Evolutionary conservation across 37 sponge, comb jelly and placozoan species (phyloP), one percentile per base, ranked within the genome.

Genomic region (Chondrosia reniformis): DNA sequence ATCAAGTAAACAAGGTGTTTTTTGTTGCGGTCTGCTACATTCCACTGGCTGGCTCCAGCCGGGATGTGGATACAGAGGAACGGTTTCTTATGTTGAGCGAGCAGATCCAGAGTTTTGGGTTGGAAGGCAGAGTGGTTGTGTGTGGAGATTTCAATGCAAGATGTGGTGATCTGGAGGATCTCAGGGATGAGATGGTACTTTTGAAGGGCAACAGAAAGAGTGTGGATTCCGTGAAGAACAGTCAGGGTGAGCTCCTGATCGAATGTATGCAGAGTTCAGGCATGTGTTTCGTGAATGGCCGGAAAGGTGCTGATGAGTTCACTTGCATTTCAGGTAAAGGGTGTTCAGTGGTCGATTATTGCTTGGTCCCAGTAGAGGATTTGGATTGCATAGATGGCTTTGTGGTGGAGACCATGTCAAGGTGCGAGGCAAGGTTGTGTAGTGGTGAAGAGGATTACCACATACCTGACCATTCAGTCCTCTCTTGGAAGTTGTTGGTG

Each of bases 61-160:
- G 36, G 34, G 66, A 64, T 64, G 66, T 64, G 34, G 66, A 64
- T 64, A 64, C 66, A 64, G 66, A 64, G 66, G 36, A 64, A 4
- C 36, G 66, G 7, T 64, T 64, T 9, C 66, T 64, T 36, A 64
- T 64, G 66, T 64, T 64, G 36, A 64, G 66, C 32, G 66, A 64
- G 32, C 66, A 64, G 66, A 64, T 64, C 66, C 37, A 64, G 66
- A 64, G 34, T 27, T 64, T 64, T 64, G 66, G 66, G 3, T 64
- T 64, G 66, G 66, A 64, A 64, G 66, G 36, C 66, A 64, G 66
- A 64, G 66, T 64, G 66, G 6, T 64, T 34, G 66, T 64, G 33
- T 64, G 66, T 64, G 66, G 66, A 64, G 66, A 64, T 64, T 64
- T 64, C 66, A 64, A 64, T 64, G 66, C 66, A 64, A 64, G 36